Conservation (phyloP, 2,888 invertebrate species). For the Cristatella mucedo region DNA sequence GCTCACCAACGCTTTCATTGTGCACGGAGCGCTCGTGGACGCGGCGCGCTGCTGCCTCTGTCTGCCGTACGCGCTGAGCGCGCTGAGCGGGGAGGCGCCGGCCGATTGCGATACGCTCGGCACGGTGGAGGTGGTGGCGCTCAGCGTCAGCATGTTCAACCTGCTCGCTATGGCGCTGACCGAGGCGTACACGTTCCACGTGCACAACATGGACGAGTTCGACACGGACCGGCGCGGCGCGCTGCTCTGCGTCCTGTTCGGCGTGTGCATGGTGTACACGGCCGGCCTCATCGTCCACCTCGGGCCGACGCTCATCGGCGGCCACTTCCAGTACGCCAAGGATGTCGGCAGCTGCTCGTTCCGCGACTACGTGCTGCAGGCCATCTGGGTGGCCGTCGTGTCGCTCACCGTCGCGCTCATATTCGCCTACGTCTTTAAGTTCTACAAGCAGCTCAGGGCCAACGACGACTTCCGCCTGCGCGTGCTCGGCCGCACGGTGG, state of each 20-base stretch:
- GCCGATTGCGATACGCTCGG: constrained; percentile 30
- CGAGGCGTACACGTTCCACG: constrained; percentile 19
- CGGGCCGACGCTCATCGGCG: constrained; percentile 38
- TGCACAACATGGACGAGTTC: constrained; percentile 10
- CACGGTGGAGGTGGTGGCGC: constrained; percentile 31
- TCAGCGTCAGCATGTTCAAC: constrained; percentile 36
- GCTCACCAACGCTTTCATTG: constrained; percentile 35
- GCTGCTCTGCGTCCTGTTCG: constrained; percentile 34
- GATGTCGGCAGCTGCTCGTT: constrained; percentile 35
- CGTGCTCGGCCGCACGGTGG: constrained; percentile 1
- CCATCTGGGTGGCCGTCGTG: constrained; percentile 37
- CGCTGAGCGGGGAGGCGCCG: constrained; percentile 24
- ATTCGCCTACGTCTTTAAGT: constrained; percentile 29
- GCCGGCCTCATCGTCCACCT: constrained; percentile 35
- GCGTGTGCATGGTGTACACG: constrained; percentile 34
- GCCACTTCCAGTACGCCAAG: constrained; percentile 34
- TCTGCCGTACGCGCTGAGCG: constrained; percentile 33
- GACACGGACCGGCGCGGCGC: constrained; percentile 28
- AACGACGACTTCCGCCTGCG: constrained; percentile 21
- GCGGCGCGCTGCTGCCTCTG: too few species aligned
- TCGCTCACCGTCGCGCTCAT: constrained; percentile 28
- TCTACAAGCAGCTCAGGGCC: constrained; percentile 33
- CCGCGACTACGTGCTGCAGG: constrained; percentile 31
- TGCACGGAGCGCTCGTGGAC: constrained; percentile 35
- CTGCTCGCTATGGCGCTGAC: constrained; percentile 38